Base-by-base conservation (phyloP, 1,140 invertebrate species). In the Galleria mellonella region DNA sequence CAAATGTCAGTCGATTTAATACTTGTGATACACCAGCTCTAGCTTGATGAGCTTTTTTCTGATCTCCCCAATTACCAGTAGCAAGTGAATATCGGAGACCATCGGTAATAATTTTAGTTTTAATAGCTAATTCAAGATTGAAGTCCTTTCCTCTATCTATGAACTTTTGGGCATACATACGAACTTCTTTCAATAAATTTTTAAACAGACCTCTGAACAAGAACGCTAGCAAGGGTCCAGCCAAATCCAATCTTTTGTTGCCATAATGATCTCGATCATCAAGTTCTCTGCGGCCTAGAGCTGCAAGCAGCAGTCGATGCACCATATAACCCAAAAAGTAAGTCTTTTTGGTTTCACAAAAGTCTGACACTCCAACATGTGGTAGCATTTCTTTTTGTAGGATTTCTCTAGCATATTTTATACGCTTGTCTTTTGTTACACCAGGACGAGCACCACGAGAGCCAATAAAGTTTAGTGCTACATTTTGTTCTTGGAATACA, bases 241-340 rank as follows among this genome's bases (percentile, higher is more conserved):
- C 98, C 31, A 99, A 87, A 89, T 99, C 98, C 31, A 99, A 86
- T 62, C 98, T 90, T 84, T 99, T 99, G 85, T 99, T 99, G 27
- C 98, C 98, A 83, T 99, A 99, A 75, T 99, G 98, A 98, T 99
- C 98, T 77, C 98, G 90, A 87, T 99, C 98, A 87, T 99, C 98
- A 13, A 99, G 88, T 87, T 99, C 98, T 62, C 98, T 88, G 10
- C 98, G 88, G 43, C 98, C 97, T n/a, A 99, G 85, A 7, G 97
- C 95, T 37, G 97, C 97, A 40, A 98, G 81, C 9, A 99, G 85
- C 35, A 99, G 84, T 55, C 98, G 90, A 82, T 99, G 98, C 0
- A 99, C 98, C 98, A 99, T 99, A 72, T 99, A 99, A 7, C 97
- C 97, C 27, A 99, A 89, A 68, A 98, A 99, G 71, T 98, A 99